Percentiles rank a stretch among this genome's conserved stretches.
phyloP scores from a whole-genome alignment of 2,888 invertebrate genomes.

The Mythimna loreyi region DNA sequence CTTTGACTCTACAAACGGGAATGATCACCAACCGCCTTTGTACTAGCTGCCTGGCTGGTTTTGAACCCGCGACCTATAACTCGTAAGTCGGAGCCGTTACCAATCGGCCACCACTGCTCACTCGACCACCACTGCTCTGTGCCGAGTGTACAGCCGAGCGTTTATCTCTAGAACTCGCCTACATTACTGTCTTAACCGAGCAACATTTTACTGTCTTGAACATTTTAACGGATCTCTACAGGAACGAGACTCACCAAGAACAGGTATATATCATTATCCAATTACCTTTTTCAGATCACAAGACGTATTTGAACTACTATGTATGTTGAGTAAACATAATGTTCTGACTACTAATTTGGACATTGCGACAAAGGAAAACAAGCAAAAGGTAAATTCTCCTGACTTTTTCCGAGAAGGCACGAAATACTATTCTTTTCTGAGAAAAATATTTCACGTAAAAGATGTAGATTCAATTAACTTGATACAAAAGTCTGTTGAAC shows the following conservation, averaged over 20 bases:
- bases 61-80: no score
- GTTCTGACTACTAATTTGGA: conserved; percentile 83
- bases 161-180: no score
- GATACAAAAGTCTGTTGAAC: background rate
- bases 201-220: no score
- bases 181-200: no score
- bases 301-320: conserved; percentile 77
- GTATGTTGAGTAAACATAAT: conserved; percentile 75
- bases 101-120: no score
- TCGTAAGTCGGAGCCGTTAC: no score
- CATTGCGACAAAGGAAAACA: conserved; percentile 75
- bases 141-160: no score
- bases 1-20: no score
- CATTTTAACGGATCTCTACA: background rate
- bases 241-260: background rate
- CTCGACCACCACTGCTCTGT: no score
- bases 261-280: background rate
- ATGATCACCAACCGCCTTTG: no score
- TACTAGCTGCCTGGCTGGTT: no score
- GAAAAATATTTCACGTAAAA: conserved; percentile 1
- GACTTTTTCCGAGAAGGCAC: background rate
- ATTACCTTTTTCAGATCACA: conserved; percentile 69
- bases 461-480: background rate
- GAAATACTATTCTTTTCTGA: background rate
- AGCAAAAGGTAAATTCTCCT: conserved; percentile 74